Evolutionary conservation across 2,888 invertebrate species (phyloP), one percentile per base, ranked within the genome.

Genomic region (Gryllus longicercus): DNA sequence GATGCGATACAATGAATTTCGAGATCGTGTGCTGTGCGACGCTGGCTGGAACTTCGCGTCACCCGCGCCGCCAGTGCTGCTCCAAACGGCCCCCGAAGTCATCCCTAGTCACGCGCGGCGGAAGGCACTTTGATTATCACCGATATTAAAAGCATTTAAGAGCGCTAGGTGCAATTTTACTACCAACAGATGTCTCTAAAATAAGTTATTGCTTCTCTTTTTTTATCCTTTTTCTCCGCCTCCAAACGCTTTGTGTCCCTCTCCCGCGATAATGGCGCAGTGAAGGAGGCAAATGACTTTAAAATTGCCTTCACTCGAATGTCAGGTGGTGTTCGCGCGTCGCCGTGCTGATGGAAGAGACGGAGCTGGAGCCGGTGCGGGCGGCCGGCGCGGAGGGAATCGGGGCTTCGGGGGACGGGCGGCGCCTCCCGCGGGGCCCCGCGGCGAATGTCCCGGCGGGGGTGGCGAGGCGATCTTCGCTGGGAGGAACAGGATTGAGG

Each of bases 291-390:
- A 63, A 63, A 63, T 63, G 14, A 63, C 63, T 63, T 63, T 63
- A 63, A 63, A 63, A 63, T 63, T 63, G 63, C 63, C n/a, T 63
- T 63, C 63, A 63, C 63, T 63, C 63, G 16, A 63, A 63, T n/a
- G 63, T 18, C 63, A 38, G 38, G 38, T 38, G 63, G 63, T 4
- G 63, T 63, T n/a, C n/a, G 14, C 63, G n/a, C n/a, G 63, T 18
- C 63, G 63, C 63, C 38, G 38, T 38, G 38, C 38, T 8, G 38
- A 5, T 38, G 38, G 38, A 38, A 38, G 38, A 38, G 38, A 38
- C 38, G 38, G 38, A 38, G 38, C 38, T 38, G 38, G 38, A 10
- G 38, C 38, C 38, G 8, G 38, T 38, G 38, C 38, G 25, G 25
- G 25, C 25, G 25, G 25, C 25, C 4, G 25, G 25, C 25, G 25